phyloP scores from a whole-genome alignment of 2,888 invertebrate genomes.

The Drosophila anomelani region DNA sequence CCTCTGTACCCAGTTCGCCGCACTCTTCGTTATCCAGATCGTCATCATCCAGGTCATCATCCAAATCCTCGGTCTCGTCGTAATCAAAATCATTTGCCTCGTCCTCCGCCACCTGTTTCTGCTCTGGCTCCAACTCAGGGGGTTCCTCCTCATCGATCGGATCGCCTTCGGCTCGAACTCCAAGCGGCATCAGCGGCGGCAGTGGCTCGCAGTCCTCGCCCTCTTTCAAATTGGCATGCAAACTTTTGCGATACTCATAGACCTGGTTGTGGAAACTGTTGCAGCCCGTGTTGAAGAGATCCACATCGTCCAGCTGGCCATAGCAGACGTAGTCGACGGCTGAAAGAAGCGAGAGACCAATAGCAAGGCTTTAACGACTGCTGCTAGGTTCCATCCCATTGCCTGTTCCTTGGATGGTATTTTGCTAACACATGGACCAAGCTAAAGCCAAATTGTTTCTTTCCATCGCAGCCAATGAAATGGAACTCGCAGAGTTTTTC shows the following conservation, averaged over 20 bases:
- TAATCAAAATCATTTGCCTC: conserved; percentile 37
- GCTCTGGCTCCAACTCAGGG: conserved; percentile 11
- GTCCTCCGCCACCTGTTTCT: conserved; percentile 41
- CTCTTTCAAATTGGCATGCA: conserved; percentile 79
- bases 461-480: conserved; percentile 72
- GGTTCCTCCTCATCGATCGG: conserved; percentile 58
- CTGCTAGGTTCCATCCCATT: conserved; percentile 82
- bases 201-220: conserved; percentile 67
- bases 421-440: conserved; percentile 83
- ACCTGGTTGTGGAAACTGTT: conserved; percentile 82
- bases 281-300: conserved; percentile 78
- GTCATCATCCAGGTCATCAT: conserved; percentile 58
- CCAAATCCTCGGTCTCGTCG: conserved; percentile 56
- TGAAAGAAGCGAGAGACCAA: conserved; percentile 52
- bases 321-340: conserved; percentile 82
- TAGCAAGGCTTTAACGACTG: conserved; percentile 52
- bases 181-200: conserved; percentile 74
- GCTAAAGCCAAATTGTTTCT: conserved; percentile 64
- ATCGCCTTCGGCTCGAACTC: conserved; percentile 68
- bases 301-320: conserved; percentile 82
- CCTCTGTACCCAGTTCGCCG: conserved; percentile 71
- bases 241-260: conserved; percentile 82
- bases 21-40: conserved; percentile 60
- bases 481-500: conserved; percentile 78
- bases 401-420: conserved; percentile 76